phyloP scores from a whole-genome alignment of 1,140 invertebrate species.

The Saxidomus purpurata region DNA sequence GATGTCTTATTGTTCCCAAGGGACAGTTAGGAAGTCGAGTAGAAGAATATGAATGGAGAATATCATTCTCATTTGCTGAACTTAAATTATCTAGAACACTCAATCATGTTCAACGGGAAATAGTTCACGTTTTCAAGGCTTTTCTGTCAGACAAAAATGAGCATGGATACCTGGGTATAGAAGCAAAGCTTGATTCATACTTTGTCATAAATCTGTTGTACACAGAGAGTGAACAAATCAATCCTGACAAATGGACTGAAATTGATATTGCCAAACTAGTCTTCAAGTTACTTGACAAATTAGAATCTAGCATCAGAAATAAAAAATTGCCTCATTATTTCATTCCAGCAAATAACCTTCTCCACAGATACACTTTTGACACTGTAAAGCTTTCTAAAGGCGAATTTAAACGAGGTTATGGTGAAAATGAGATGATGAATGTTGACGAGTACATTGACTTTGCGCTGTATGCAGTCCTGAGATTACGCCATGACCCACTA shows the following conservation, averaged over 20 bases:
- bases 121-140: background rate
- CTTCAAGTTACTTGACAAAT: background rate
- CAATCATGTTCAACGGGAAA: background rate
- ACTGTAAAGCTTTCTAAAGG: background rate
- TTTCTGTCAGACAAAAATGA: background rate
- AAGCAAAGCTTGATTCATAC: constrained; percentile 1
- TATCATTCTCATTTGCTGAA: constrained; percentile 26
- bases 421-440: background rate
- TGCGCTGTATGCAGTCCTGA: background rate
- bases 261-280: background rate
- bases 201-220: background rate
- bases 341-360: background rate
- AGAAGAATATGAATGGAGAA: constrained; percentile 29
- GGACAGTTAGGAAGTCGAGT: constrained; percentile 10
- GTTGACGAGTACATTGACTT: constrained; percentile 2
- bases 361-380: background rate
- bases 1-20: background rate
- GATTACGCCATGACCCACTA: background rate
- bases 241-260: background rate
- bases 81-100: background rate
- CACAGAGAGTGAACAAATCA: background rate
- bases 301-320: background rate
- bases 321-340: background rate
- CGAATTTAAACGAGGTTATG: background rate
- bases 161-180: background rate